Base-by-base conservation (phyloP, 2,888 invertebrate genomes). In the Abscondita cerata region DNA sequence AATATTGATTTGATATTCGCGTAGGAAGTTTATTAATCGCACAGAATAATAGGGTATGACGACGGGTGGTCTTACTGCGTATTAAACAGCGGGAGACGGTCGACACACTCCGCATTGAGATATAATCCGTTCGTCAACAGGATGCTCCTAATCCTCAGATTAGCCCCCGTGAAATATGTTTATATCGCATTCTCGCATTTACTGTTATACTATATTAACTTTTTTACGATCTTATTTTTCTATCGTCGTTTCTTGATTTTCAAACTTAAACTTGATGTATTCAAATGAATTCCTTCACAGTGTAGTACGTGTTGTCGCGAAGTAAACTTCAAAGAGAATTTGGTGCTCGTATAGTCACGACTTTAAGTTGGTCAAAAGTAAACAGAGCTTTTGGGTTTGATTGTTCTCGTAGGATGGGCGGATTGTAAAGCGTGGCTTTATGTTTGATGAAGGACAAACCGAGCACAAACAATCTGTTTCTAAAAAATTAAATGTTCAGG, bases 71-170 rank as follows among this genome's bases (percentile, higher is more conserved):
- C 68, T 36, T 25, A 34, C 63, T 61, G 54, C 65, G 70, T 70
- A 74, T 74, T 73, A 73, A 72, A 68, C 70, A 68, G 68, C 72
- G 68, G 70, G 68, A 67, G 68, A 51, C 67, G 71, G 64, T 62
- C 66, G 70, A 67, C 74, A 70, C 73, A 68, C 71, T 68, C 68
- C 71, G 73, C 70, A 72, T 74, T 73, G 74, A 72, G 72, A 68
- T 66, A 63, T 76, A 75, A 76, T 75, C 75, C 75, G 69, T 75
- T 70, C 75, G 76, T 75, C 76, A 76, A 75, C 74, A 76, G 73
- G 75, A 76, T 72, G 74, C 72, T 69, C 68, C 69, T 73, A 73
- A 74, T 70, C 70, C 66, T 63, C 38, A 73, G 75, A 75, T 75
- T 75, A 75, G 70, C 69, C 67, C 69, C 71, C 72, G 69, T 74